Base-by-base conservation (phyloP, 1,140 invertebrate species). In the Calephelis nemesis region DNA sequence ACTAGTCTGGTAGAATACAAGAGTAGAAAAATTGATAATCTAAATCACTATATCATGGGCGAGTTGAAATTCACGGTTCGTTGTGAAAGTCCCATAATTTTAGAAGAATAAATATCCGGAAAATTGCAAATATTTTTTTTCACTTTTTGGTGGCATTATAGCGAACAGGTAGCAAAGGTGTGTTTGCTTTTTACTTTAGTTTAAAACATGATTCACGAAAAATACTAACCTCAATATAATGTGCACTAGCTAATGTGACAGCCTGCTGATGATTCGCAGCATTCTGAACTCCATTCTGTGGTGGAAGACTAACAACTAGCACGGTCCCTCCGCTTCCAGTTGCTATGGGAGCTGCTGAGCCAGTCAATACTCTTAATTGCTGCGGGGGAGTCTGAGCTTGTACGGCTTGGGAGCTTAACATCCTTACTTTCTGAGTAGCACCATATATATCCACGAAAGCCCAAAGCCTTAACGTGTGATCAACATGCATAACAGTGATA, bases 391-490 rank as follows among this genome's bases (percentile, higher is more conserved):
- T 82, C 68, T 80, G 84, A 5, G 81, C 76, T 69, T 75, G 77
- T 1, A 74, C 49, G 1, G 72, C 83, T 72, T 80, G 92, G 10
- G 84, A 81, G 64, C 85, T 90, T 47, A 92, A 74, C 76, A 92
- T 84, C 68, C 92, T 92, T 4, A 99, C 95, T 75, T 96, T 95
- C 80, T 97, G 95, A 1, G 98, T 98, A 68, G 97, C 97, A 0
- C 98, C 98, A 81, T 98, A 99, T 0, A 99, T 95, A 85, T 99
- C 98, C 68, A 99, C 96, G 88, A 99, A 99, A 1, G 97, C 96
- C 98, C 98, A 99, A 0, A 99, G 87, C 77, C 95, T 94, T 12
- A 98, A 90, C 0, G 95, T 97, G 75, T 97, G 96, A 87, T 99
- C 98, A 0, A 99, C 97, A 86, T 99, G 97, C 96, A 99, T 98